Percentiles rank a stretch among this genome's conserved stretches.
Evolutionary conservation across 2,888 invertebrate species (phyloP).

Genomic region (Teleiodes luculella): DNA sequence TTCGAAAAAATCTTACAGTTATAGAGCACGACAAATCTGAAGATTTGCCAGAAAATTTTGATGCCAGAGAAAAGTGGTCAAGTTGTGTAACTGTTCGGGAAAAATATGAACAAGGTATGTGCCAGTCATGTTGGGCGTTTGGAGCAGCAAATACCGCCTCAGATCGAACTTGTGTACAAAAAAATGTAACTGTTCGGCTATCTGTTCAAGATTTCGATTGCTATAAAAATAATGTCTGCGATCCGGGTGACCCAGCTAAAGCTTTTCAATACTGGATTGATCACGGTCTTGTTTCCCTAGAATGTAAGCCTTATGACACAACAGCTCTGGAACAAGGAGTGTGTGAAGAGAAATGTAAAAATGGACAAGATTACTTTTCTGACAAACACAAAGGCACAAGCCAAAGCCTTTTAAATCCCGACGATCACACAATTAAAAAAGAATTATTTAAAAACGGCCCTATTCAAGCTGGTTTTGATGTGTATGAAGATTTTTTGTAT

Average conservation of each 20-base stretch:
- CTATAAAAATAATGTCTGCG: constrained; percentile 81
- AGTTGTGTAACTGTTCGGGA: constrained; percentile 85
- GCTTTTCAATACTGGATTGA: constrained; percentile 88
- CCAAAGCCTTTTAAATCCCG: constrained; percentile 68
- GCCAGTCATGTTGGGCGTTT: constrained; percentile 92
- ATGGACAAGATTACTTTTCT: constrained; percentile 73
- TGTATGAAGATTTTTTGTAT: constrained; percentile 92
- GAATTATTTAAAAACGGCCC: constrained; percentile 89
- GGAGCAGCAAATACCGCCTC: constrained; percentile 90
- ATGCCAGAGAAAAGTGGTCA: constrained; percentile 86
- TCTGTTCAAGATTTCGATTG: constrained; percentile 87
- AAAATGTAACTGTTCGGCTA: constrained; percentile 78
- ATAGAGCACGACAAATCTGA: constrained; percentile 17
- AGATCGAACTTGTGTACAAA: constrained; percentile 87
- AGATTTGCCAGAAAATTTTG: constrained; percentile 84
- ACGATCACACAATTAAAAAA: constrained; percentile 80
- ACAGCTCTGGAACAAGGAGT: constrained; percentile 82
- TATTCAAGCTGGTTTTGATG: constrained; percentile 94
- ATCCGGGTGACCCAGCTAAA: constrained; percentile 82
- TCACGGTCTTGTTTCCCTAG: constrained; percentile 87
- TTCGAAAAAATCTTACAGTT: not conserved
- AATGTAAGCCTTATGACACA: constrained; percentile 88
- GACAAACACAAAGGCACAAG: constrained; percentile 84
- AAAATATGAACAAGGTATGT: constrained; percentile 87
- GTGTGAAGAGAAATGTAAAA: constrained; percentile 81